Base-by-base conservation (phyloP, 1,140 invertebrate genomes). In the Leptestheria dahalacensis region DNA sequence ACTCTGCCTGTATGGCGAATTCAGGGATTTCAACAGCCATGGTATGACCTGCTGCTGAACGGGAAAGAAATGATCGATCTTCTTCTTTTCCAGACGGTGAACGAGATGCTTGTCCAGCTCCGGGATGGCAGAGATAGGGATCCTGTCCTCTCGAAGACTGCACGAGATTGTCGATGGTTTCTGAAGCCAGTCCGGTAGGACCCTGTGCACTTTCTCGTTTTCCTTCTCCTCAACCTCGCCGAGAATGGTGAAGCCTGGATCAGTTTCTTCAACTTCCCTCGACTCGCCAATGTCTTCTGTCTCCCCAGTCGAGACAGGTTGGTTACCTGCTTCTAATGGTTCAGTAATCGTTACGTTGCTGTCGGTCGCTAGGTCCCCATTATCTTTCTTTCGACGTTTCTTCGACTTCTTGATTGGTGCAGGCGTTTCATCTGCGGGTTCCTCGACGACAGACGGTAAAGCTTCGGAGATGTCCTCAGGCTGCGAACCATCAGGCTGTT, bases 41-140 rank as follows among this genome's bases (percentile, higher is more conserved):
- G 88, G 86, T 62, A 97, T 84, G 0, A 96, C 80, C 67, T 78
- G 75, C 26, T 73, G 76, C 76, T 97, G 92, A n/a, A 97, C 88
- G 6, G 79, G 80, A 64, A 96, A 97, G 26, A 95, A 79, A 66
- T 83, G 78, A 23, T 75, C 73, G 11, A 95, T 78, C n/a, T 81
- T 79, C 75, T 89, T 86, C 63, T 73, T 72, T 66, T 78, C 75
- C 6, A 96, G 74, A 47, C 76, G 77, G 55, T 79, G 70, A 20
- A 83, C 72, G 3, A 94, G 66, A 55, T 76, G 71, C 21, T 69
- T 65, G 66, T 86, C 79, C 23, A 92, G 70, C 62, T 75, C 73
- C 18, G 69, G 68, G 62, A 84, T 68, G 24, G 80, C 74, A 56
- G 82, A 75, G 9, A 88, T 73, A 57, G 77, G 71, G 33, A 65